A percentile compares a stretch with the other conserved stretches of the same genome.
phyloP scores from a whole-genome alignment of 1,140 invertebrate species.

The Helicoverpa armigera region DNA sequence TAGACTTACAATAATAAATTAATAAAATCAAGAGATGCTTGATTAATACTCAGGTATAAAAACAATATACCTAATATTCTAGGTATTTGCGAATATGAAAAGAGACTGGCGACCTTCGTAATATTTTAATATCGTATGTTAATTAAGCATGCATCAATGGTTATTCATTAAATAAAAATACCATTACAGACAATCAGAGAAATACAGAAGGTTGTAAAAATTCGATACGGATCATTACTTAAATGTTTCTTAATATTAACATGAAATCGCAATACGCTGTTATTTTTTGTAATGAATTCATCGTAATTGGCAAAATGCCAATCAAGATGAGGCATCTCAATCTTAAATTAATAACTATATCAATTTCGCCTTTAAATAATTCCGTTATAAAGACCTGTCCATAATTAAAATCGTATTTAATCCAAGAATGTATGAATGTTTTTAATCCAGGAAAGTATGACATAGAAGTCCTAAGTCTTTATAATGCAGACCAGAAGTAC shows the following conservation, averaged over 20 bases:
- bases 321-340: background rate
- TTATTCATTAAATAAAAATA: background rate
- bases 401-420: too few species aligned
- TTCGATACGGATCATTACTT: background rate
- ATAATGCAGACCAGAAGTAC: background rate
- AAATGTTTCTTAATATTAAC: background rate
- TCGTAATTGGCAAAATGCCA: background rate
- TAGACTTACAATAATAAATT: too few species aligned
- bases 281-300: background rate
- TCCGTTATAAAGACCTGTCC: too few species aligned
- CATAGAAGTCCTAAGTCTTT: background rate
- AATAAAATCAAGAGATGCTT: too few species aligned
- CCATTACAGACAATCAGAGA: background rate
- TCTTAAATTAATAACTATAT: background rate
- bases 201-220: background rate
- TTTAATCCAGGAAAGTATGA: background rate
- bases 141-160: background rate
- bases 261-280: background rate
- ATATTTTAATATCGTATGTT: too few species aligned
- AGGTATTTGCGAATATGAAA: too few species aligned
- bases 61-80: too few species aligned
- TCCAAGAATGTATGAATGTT: too few species aligned
- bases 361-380: too few species aligned
- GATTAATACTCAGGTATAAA: too few species aligned
- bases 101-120: too few species aligned